These are phyloP conservation scores for Syrphus vitripennis DNA, from an alignment of 2,888 invertebrate genomes.

Conservation along the genomic window DNA sequence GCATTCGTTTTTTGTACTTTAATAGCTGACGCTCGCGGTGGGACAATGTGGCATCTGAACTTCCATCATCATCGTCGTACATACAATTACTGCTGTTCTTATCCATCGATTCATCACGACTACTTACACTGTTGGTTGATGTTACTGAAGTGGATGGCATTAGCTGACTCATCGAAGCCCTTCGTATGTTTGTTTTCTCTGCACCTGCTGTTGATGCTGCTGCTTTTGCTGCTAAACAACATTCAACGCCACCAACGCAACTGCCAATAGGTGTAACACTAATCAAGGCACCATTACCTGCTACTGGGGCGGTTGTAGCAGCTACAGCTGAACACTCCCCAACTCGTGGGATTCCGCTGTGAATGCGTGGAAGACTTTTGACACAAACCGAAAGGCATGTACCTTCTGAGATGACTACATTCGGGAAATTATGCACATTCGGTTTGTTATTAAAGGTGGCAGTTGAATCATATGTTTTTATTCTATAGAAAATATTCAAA, in stretches of 20 bases:
- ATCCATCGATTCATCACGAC: constrained; percentile 56
- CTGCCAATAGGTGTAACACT: constrained; percentile 43
- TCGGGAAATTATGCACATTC: constrained; percentile 80
- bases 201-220: background rate
- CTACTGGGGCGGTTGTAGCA: constrained; percentile 47
- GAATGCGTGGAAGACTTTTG: constrained; percentile 88
- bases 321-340: constrained; percentile 57
- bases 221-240: background rate
- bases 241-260: constrained; percentile 3
- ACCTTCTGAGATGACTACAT: constrained; percentile 79
- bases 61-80: constrained; percentile 71
- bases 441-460: constrained; percentile 80
- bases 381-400: constrained; percentile 82
- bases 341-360: constrained; percentile 86
- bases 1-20: constrained; percentile 81
- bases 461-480: constrained; percentile 78
- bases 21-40: constrained; percentile 80
- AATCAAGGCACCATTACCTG: constrained; percentile 64
- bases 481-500: constrained; percentile 80
- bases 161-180: constrained; percentile 58
- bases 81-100: constrained; percentile 71
- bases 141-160: constrained; percentile 58
- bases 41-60: constrained; percentile 72
- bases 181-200: constrained; percentile 33
- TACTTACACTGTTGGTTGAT: constrained; percentile 53